Evolutionary conservation across 2,113 vertebrate species (phyloP).

Genomic region (Cheirogaleus medius): DNA sequence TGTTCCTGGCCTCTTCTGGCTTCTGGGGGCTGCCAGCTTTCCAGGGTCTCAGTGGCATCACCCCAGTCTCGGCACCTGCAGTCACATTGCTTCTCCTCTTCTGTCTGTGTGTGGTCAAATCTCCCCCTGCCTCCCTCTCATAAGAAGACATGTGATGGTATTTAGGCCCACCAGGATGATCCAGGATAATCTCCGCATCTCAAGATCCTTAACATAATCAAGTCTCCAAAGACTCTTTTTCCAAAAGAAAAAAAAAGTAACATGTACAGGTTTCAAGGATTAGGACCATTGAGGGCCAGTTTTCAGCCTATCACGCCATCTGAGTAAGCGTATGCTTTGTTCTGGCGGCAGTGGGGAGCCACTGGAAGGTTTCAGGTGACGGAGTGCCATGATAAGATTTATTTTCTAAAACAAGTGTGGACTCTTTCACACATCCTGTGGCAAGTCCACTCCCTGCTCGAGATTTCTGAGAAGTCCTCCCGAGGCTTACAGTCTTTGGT

Average conservation of each 20-base stretch:
- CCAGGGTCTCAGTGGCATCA: fast-evolving
- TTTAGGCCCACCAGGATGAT: background rate
- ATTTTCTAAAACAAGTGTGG: background rate
- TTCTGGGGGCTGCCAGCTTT: background rate
- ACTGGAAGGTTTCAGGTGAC: background rate
- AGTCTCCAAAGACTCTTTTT: background rate
- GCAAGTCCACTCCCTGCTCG: background rate
- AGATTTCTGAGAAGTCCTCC: background rate
- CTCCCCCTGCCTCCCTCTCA: background rate
- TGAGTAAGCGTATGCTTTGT: background rate
- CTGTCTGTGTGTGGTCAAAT: background rate
- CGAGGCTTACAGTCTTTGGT: background rate
- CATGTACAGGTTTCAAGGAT: background rate
- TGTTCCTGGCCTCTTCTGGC: background rate
- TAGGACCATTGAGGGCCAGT: background rate
- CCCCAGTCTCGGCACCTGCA: background rate
- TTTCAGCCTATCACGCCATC: background rate
- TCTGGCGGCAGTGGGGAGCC: background rate
- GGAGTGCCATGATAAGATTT: background rate
- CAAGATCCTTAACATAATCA: slow-evolving; percentile 32
- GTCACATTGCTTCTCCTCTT: background rate
- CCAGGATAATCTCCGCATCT: background rate
- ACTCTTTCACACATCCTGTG: background rate
- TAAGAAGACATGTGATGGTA: background rate
- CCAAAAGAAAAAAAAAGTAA: background rate